Conservation (phyloP, 2,113 vertebrate species). For the Octodon degus region DNA sequence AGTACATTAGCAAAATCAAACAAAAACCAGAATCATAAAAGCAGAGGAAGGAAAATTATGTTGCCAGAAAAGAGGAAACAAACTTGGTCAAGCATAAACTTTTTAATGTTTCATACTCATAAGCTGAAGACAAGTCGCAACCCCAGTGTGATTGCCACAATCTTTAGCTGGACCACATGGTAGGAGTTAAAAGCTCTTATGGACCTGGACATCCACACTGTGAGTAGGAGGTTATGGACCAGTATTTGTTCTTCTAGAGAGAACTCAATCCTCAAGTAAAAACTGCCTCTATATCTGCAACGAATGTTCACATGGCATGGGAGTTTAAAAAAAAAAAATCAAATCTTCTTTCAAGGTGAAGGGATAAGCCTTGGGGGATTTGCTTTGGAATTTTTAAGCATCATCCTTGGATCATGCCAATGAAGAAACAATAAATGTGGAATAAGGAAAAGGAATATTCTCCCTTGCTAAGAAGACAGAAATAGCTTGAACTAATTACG, state of each 20-base stretch:
- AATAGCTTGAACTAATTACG: constrained; percentile 76
- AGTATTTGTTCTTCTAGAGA: neutral
- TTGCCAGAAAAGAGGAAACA: constrained; percentile 1
- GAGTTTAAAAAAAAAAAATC: neutral
- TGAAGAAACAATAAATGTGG: constrained; percentile 29
- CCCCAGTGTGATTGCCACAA: neutral
- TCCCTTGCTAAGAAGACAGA: constrained; percentile 64
- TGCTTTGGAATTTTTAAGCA: neutral
- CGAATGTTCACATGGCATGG: neutral
- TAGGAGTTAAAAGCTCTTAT: neutral
- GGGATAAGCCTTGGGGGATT: neutral
- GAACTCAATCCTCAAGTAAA: neutral
- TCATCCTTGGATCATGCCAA: constrained; percentile 43
- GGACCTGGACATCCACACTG: neutral
- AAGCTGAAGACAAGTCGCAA: constrained; percentile 34
- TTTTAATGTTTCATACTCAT: constrained; percentile 50
- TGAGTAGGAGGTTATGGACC: neutral
- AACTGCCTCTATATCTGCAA: neutral
- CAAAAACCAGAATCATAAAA: neutral
- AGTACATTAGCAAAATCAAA: neutral
- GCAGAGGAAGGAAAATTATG: neutral
- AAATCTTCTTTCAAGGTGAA: neutral
- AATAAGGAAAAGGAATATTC: constrained; percentile 26
- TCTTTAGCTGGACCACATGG: neutral
- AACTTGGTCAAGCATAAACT: constrained; percentile 29